Evolutionary conservation across 2,113 vertebrate species (phyloP).

Genomic region (Cinclus cinclus): DNA sequence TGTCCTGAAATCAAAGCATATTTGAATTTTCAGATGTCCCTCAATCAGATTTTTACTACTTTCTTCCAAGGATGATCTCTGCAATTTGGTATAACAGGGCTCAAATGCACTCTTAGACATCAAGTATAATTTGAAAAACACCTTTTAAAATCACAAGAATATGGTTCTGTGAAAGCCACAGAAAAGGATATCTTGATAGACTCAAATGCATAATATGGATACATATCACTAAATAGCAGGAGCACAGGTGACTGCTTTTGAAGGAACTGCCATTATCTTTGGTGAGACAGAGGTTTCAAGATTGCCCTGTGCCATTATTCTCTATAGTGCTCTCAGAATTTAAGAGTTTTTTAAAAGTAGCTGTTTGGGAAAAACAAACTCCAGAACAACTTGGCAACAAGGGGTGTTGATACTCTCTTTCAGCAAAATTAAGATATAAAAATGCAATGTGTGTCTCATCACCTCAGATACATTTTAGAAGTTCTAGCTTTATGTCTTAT

Average conservation of each 20-base stretch:
- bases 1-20: not conserved
- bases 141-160: not conserved
- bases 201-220: not conserved
- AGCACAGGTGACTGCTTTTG: not conserved
- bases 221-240: not conserved
- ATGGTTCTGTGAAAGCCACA: not conserved
- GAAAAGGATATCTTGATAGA: not conserved
- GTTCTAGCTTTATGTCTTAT: not conserved
- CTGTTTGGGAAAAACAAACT: not conserved
- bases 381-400: not conserved
- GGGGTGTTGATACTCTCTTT: not conserved
- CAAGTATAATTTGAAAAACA: not conserved
- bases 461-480: not conserved
- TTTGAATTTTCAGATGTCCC: not conserved
- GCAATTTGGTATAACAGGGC: not conserved
- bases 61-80: not conserved
- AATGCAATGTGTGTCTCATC: not conserved
- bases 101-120: not conserved
- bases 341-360: not conserved
- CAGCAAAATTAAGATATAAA: conserved; percentile 30
- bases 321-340: not conserved
- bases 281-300: not conserved
- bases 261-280: not conserved
- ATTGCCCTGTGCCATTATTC: not conserved
- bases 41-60: not conserved